Evolutionary conservation across 2,888 invertebrate species (phyloP).

Genomic region (Lymantria monacha): DNA sequence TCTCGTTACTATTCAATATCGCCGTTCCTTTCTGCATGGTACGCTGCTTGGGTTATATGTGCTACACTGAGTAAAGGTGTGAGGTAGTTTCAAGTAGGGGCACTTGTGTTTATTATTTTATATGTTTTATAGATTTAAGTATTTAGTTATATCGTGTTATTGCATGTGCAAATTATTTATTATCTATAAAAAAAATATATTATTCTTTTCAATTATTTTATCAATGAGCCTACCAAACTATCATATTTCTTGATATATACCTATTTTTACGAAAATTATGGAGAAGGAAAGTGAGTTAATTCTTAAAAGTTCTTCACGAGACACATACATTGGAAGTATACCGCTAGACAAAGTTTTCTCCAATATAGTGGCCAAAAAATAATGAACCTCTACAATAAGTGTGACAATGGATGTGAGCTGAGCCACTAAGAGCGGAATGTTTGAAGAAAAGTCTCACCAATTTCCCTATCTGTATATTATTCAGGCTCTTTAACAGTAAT

Average conservation of each 20-base stretch:
- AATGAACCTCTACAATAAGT: too few species aligned
- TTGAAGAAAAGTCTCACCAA: too few species aligned
- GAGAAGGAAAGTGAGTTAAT: not conserved
- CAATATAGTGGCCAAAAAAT: too few species aligned
- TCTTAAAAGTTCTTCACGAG: not conserved
- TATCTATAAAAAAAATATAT: not conserved
- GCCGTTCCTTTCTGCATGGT: constrained; percentile 54
- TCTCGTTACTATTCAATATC: constrained; percentile 34
- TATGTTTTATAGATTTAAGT: constrained; percentile 12
- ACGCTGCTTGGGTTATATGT: constrained; percentile 61
- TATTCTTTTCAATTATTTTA: not conserved
- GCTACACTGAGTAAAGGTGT: constrained; percentile 38
- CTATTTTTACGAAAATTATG: not conserved
- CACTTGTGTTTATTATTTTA: constrained; percentile 16
- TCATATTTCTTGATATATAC: not conserved
- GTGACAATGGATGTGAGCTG: too few species aligned
- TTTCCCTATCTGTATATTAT: too few species aligned
- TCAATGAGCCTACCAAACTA: not conserved
- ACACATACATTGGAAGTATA: too few species aligned
- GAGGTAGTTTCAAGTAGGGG: constrained; percentile 25
- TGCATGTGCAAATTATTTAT: constrained; percentile 2
- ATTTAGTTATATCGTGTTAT: constrained; percentile 6
- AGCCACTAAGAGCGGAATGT: too few species aligned
- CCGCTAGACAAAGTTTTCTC: too few species aligned
- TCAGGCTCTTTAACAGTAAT: not conserved